These are phyloP conservation scores for Masticophis lateralis DNA, from an alignment of 2,797 vertebrate genomes.

Conservation along the genomic window DNA sequence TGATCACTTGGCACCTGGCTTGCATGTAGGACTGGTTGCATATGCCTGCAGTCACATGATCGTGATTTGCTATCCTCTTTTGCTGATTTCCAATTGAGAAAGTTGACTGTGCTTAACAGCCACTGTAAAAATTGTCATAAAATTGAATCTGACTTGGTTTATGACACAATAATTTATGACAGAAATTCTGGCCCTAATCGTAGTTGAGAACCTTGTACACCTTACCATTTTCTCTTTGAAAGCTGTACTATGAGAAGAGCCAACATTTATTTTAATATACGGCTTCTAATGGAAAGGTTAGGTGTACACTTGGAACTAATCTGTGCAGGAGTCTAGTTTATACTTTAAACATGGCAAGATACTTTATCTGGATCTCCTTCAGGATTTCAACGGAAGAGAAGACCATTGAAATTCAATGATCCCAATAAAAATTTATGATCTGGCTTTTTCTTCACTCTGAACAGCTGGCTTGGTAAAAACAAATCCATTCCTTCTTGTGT, in stretches of 20 bases:
- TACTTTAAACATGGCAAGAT: not conserved
- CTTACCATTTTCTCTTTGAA: not conserved
- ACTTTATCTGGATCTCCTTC: not conserved
- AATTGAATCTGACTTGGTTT: not conserved
- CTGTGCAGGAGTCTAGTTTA: not conserved
- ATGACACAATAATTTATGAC: not conserved
- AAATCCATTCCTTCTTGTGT: not conserved
- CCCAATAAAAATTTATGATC: not conserved
- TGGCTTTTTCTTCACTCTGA: not conserved
- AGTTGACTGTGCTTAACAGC: not conserved
- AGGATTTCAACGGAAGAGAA: not conserved
- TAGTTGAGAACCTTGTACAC: not conserved
- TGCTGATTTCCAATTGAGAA: not conserved
- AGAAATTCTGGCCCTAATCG: not conserved
- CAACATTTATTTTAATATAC: not conserved
- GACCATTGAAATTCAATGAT: not conserved
- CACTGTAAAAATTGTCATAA: not conserved
- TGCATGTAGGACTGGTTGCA: not conserved
- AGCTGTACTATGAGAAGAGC: not conserved
- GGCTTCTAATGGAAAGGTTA: not conserved
- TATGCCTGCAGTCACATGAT: not conserved
- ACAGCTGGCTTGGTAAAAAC: not conserved
- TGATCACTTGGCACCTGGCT: not conserved
- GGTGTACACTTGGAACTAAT: not conserved
- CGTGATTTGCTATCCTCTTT: not conserved